These are phyloP conservation scores for Cosmorhoe ocellata DNA, from an alignment of 2,888 invertebrate genomes.

Conservation along the genomic window DNA sequence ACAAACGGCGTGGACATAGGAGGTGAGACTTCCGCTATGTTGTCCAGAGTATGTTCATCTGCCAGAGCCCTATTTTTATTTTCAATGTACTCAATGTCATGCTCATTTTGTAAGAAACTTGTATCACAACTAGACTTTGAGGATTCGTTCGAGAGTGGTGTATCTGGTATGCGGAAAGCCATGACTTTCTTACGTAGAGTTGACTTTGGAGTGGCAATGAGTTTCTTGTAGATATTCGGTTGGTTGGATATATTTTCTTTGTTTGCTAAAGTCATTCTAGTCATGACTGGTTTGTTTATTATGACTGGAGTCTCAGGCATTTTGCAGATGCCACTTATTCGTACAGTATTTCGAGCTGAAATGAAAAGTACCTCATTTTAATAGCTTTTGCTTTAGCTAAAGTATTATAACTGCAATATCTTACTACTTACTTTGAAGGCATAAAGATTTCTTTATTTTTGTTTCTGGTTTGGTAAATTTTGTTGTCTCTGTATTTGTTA, in stretches of 20 bases:
- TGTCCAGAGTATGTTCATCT: slow-evolving; percentile 52
- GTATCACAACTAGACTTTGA: slow-evolving; percentile 65
- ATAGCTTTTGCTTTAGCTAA: background rate
- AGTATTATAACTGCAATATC: too few relatives aligned
- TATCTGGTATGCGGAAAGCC: slow-evolving; percentile 44
- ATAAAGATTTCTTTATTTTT: slow-evolving; percentile 54
- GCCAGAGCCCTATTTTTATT: slow-evolving; percentile 45
- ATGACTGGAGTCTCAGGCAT: slow-evolving; percentile 62
- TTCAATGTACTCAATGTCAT: slow-evolving; percentile 60
- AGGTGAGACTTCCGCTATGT: slow-evolving; percentile 58
- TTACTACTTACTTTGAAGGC: slow-evolving; percentile 48
- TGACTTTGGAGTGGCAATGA: slow-evolving; percentile 25
- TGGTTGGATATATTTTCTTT: slow-evolving; percentile 55
- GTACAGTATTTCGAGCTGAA: slow-evolving; percentile 47
- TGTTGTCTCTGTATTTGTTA: slow-evolving; percentile 51
- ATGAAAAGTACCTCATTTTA: background rate
- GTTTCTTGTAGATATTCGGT: slow-evolving; percentile 24
- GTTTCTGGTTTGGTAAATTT: too few relatives aligned
- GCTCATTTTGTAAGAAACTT: slow-evolving; percentile 68
- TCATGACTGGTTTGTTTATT: slow-evolving; percentile 42
- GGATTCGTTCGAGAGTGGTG: slow-evolving; percentile 59
- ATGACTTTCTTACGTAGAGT: slow-evolving; percentile 29
- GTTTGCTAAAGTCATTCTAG: slow-evolving; percentile 47
- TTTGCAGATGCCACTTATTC: slow-evolving; percentile 67
- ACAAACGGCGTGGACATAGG: slow-evolving; percentile 68